Evolutionary conservation across 2,113 vertebrate species (phyloP), one percentile per base, ranked within the genome.

Genomic region (Syngnathus scovelli): DNA sequence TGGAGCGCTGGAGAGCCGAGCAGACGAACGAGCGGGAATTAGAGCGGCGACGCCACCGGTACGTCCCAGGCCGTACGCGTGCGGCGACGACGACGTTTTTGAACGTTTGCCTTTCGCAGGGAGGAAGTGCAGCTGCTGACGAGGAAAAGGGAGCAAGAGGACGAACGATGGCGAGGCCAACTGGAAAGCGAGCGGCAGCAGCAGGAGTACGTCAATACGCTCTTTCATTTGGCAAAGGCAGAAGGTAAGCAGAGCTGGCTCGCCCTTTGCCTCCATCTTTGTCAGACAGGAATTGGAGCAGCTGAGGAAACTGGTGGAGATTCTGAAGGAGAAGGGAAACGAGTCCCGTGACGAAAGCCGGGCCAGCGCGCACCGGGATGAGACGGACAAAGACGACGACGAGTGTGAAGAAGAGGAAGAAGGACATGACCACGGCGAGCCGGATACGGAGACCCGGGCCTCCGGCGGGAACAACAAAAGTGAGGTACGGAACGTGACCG

Each of bases 401-500:
- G 49, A 16, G 7, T 62, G 0, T 2, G 46, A 43, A 11, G 60
- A 15, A 64, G 62, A 15, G n/a, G 65, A 41, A 48, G 48, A 52
- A 55, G 61, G 71, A 64, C 61, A 39, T 1, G 43, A n/a, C 21
- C 21, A 19, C 51, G 9, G 18, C n/a, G 27, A 33, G 5, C 16
- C 58, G 6, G n/a, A 62, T 41, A 2, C 15, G 6, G 55, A 58
- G 12, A 58, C 6, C 55, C 15, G 5, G 13, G 3, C 10, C 19
- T 12, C 1, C 36, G 95, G 94, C 94, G 93, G 81, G 79, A 60
- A 55, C 43, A 89, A 90, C 81, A 86, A 19, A 65, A 78, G 21
- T 23, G 88, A 82, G 91, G 95, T 96, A 76, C 75, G 82, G 60
- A 49, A 48, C 46, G 1, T 19, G 46, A 48, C 27, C 27, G 0